Percentiles rank a stretch among this genome's conserved stretches.
phyloP scores from a whole-genome alignment of 2,888 invertebrate species.

The Sminthurides aquaticus region DNA sequence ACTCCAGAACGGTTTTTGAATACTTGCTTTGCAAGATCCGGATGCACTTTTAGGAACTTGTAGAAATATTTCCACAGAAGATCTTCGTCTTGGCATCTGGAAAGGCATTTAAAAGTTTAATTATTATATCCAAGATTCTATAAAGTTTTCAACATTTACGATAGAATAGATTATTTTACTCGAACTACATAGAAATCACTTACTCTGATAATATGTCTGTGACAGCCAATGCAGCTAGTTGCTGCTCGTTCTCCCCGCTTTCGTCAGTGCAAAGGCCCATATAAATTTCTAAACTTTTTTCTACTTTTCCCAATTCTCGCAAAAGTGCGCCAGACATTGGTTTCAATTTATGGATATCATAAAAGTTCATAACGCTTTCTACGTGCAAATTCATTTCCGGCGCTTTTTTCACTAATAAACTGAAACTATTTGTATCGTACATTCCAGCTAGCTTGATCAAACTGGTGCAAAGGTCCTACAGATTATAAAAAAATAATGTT shows the following conservation, averaged over 20 bases:
- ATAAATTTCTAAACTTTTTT: slow-evolving; percentile 49
- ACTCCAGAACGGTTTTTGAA: slow-evolving; percentile 32
- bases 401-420: slow-evolving; percentile 24
- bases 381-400: slow-evolving; percentile 44
- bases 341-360: slow-evolving; percentile 46
- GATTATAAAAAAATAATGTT: not conserved
- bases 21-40: slow-evolving; percentile 33
- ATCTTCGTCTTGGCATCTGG: slow-evolving; percentile 26
- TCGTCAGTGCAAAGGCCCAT: slow-evolving; percentile 44
- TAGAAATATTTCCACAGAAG: slow-evolving; percentile 40
- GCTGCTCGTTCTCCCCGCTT: slow-evolving; percentile 42
- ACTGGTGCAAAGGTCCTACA: slow-evolving; percentile 38
- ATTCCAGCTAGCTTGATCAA: slow-evolving; percentile 38
- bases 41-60: slow-evolving; percentile 28
- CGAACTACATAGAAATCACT: too few relatives aligned
- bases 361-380: slow-evolving; percentile 48
- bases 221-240: not conserved
- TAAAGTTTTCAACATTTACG: too few relatives aligned
- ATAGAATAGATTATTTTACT: too few relatives aligned
- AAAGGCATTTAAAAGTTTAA: slow-evolving; percentile 9
- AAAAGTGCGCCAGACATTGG: slow-evolving; percentile 49
- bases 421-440: slow-evolving; percentile 33
- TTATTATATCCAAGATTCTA: slow-evolving; percentile 1
- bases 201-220: slow-evolving; percentile 49
- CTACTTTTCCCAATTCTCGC: slow-evolving; percentile 47